Evolutionary conservation across 2,888 invertebrate genomes (phyloP), one percentile per base, ranked within the genome.

Genomic region (Thera obeliscata): DNA sequence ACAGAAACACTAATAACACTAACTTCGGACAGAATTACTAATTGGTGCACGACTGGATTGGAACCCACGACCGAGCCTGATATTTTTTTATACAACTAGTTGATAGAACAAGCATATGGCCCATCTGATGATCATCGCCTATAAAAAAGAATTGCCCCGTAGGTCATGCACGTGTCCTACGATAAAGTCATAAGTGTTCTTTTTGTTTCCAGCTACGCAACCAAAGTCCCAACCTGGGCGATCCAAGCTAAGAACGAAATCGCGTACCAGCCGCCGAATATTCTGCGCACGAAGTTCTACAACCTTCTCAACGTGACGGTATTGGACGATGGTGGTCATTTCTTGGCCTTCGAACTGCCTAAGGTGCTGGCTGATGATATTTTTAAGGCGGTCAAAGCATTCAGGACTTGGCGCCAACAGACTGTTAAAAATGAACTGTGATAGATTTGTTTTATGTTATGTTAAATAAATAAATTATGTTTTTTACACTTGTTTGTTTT

Each of bases 341-440:
- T 98, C 91, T 94, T 96, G 0, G 97, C 97, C 0, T 94, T 97
- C 56, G 97, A 98, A 84, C 91, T 95, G 65, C 97, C 98, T 0
- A 81, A 94, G 66, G 76, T 95, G 0, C 85, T 97, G 5, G 94
- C 96, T 6, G 89, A 95, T 2, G 97, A 98, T 77, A 87, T 98
- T 1, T 88, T 88, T 74, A 86, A 80, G 58, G 90, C 89, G 2
- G 84, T 88, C 0, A 81, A 84, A 56, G 84, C 82, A 0, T 88
- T 89, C 48, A 81, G 74, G 7, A 78, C 79, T 2, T 87, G 80
- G 79, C 77, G 80, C 41, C 56, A 69, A 36, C 76, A 76, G 4
- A 79, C 78, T 3, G 56, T 65, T 5, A 84, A 86, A 76, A 82
- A 81, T 76, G 86, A 86, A 64, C 57, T 68, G 60, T 59, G 58